These are phyloP conservation scores for Sebastes fasciatus DNA, from an alignment of 2,113 vertebrate species.

Conservation along the genomic window DNA sequence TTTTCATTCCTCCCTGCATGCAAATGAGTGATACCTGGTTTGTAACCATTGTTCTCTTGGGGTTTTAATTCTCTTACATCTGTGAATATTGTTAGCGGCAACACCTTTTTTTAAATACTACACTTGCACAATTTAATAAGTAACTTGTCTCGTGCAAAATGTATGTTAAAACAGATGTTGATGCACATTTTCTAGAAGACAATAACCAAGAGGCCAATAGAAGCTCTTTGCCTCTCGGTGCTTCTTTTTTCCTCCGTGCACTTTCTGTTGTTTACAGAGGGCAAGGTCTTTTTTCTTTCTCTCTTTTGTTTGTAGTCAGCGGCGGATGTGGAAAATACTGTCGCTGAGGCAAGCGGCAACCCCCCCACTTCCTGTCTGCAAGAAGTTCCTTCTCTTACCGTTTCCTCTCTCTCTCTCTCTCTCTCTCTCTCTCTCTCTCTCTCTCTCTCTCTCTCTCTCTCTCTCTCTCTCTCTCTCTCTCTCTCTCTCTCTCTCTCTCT, in stretches of 20 bases:
- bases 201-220: slow-evolving; percentile 14
- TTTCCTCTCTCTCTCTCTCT: slow-evolving; percentile 76
- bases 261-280: slow-evolving; percentile 65
- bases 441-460: slow-evolving; percentile 55
- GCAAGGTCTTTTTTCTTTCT: slow-evolving; percentile 63
- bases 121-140: not conserved
- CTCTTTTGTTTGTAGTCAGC: slow-evolving; percentile 81
- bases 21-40: slow-evolving; percentile 29
- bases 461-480: slow-evolving; percentile 60
- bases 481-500: slow-evolving; percentile 57
- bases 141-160: not conserved
- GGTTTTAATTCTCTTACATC: too few species aligned
- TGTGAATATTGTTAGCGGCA: not conserved
- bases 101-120: not conserved
- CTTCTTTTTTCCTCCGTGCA: slow-evolving; percentile 31
- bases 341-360: slow-evolving; percentile 80
- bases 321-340: slow-evolving; percentile 88
- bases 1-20: slow-evolving; percentile 14
- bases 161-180: not conserved
- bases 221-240: not conserved
- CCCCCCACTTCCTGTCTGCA: slow-evolving; percentile 89
- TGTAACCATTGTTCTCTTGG: not conserved
- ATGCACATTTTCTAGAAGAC: slow-evolving; percentile 2
- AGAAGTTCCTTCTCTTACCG: slow-evolving; percentile 89
- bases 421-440: slow-evolving; percentile 56